These are phyloP conservation scores for Aramus guarauna DNA, from an alignment of 2,113 vertebrate genomes.

Conservation along the genomic window DNA sequence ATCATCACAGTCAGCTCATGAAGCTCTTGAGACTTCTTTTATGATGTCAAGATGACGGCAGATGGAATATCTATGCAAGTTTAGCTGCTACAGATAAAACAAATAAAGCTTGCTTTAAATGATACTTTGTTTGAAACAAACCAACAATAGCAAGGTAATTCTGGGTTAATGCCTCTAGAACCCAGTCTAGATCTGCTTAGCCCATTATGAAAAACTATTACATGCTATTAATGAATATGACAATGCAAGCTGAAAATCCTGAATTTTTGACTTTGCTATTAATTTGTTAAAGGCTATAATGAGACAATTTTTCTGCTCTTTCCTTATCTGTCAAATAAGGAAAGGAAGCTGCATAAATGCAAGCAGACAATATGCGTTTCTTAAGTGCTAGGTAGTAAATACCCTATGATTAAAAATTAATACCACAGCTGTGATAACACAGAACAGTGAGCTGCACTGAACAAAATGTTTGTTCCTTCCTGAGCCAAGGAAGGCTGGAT, in stretches of 20 bases:
- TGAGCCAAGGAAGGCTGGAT: background rate
- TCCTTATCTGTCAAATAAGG: background rate
- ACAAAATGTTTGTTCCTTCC: background rate
- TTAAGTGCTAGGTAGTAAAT: background rate
- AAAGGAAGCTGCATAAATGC: background rate
- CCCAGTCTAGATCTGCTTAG: background rate
- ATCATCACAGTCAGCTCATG: constrained; percentile 39
- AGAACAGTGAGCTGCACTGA: background rate
- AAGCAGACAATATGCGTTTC: background rate
- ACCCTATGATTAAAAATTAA: background rate
- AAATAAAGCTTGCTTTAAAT: constrained; percentile 44
- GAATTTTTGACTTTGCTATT: background rate
- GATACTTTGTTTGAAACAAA: constrained; percentile 1
- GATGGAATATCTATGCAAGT: constrained; percentile 12
- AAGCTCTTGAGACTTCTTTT: constrained; percentile 34
- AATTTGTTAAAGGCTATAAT: background rate
- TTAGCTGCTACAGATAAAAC: constrained; percentile 11
- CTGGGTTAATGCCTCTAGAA: background rate
- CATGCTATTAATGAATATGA: background rate
- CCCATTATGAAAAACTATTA: background rate
- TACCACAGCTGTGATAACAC: background rate
- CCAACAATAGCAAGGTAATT: background rate
- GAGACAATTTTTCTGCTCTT: background rate
- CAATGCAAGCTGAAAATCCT: background rate
- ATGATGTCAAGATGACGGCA: constrained; percentile 3